phyloP scores from a whole-genome alignment of 2,113 vertebrate species.

The Boulengeromyrus knoepffleri region DNA sequence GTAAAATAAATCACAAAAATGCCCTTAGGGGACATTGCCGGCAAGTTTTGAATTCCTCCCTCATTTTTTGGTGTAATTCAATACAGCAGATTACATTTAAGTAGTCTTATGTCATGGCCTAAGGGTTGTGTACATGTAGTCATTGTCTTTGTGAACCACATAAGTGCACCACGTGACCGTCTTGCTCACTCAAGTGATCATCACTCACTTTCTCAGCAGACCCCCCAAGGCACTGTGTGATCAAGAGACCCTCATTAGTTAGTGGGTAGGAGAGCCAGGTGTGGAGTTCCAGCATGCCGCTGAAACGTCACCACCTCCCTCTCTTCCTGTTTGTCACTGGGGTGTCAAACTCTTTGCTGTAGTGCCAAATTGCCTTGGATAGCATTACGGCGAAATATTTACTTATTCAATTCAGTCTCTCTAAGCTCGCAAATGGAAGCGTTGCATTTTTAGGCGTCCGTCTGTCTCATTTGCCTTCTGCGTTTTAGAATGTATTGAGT shows the following conservation, averaged over 20 bases:
- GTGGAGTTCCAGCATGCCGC: background rate
- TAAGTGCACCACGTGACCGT: background rate
- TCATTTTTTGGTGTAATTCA: background rate
- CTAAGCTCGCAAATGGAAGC: too few relatives aligned
- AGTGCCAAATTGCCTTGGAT: background rate
- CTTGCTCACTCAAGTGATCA: background rate
- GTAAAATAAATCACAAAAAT: background rate
- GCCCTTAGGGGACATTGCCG: background rate
- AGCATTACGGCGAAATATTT: too few relatives aligned
- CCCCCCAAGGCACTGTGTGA: background rate
- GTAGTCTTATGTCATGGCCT: background rate
- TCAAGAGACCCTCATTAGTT: background rate
- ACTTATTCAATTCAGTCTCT: too few relatives aligned
- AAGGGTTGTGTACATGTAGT: background rate
- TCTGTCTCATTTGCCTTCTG: too few relatives aligned
- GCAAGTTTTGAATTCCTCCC: background rate
- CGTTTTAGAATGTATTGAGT: too few relatives aligned
- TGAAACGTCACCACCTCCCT: background rate
- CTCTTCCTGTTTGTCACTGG: background rate
- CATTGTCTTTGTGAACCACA: background rate
- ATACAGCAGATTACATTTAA: background rate
- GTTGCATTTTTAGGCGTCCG: too few relatives aligned
- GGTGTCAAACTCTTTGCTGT: background rate
- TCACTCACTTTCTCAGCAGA: background rate
- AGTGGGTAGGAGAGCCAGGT: background rate